These are phyloP conservation scores for Hemistola chrysoprasaria DNA, from an alignment of 2,888 invertebrate species.

Conservation along the genomic window DNA sequence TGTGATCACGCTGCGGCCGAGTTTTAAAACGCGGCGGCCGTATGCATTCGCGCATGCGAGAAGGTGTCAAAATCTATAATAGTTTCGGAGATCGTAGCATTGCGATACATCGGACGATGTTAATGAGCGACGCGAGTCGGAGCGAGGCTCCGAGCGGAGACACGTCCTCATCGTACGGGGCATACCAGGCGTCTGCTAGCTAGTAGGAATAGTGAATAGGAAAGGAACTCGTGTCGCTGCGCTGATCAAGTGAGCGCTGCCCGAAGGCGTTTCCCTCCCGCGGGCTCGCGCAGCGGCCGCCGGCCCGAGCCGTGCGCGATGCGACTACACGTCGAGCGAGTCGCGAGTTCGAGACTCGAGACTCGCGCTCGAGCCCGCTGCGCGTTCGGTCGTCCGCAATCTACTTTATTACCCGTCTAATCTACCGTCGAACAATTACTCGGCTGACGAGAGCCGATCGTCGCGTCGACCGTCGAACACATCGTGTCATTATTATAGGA, in stretches of 20 bases:
- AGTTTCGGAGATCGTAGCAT: constrained; percentile 66
- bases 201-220: not conserved
- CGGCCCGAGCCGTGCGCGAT: constrained; percentile 70
- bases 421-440: constrained; percentile 62
- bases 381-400: constrained; percentile 52
- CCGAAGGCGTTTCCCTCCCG: constrained; percentile 77
- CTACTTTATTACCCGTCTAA: constrained; percentile 66
- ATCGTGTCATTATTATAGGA: constrained; percentile 47
- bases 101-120: constrained; percentile 52
- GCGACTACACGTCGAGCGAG: constrained; percentile 58
- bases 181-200: constrained; percentile 63
- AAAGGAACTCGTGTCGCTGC: constrained; percentile 10
- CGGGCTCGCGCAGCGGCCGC: constrained; percentile 56
- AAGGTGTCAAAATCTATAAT: constrained; percentile 80
- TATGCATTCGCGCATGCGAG: constrained; percentile 81
- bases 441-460: constrained; percentile 46
- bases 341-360: constrained; percentile 18
- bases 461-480: constrained; percentile 36
- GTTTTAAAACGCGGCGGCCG: constrained; percentile 79
- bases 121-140: constrained; percentile 50
- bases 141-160: constrained; percentile 43
- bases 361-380: constrained; percentile 37
- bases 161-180: constrained; percentile 52
- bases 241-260: constrained; percentile 3
- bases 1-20: constrained; percentile 72